These are phyloP conservation scores for Magallana gigas DNA, from an alignment of 1,140 invertebrate species.

Conservation along the genomic window DNA sequence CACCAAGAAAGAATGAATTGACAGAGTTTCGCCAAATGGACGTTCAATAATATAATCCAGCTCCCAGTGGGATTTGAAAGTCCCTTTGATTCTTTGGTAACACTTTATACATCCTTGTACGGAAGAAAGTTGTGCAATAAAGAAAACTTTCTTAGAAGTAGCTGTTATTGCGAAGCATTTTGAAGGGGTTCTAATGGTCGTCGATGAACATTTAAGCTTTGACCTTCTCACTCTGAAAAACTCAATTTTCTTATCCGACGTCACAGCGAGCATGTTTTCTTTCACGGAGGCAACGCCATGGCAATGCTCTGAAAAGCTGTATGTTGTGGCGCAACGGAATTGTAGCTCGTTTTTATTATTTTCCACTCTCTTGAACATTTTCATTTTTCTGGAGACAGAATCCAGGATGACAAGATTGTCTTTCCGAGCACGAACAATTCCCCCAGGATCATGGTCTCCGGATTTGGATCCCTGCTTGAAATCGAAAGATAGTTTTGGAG, in stretches of 20 bases:
- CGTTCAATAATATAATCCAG: background rate
- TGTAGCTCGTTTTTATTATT: constrained; percentile 16
- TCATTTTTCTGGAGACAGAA: background rate
- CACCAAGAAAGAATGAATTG: background rate
- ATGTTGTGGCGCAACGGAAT: constrained; percentile 13
- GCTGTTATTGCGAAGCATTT: background rate
- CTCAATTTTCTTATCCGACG: constrained; percentile 5
- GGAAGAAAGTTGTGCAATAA: background rate
- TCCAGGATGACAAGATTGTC: constrained; percentile 1
- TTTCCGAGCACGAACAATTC: constrained; percentile 10
- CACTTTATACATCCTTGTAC: background rate
- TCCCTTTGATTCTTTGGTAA: constrained; percentile 4
- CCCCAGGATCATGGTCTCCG: constrained; percentile 1
- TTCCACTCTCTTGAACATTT: background rate
- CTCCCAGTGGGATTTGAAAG: background rate
- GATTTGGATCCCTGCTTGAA: constrained; percentile 1
- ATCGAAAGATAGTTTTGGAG: background rate
- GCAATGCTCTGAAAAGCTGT: background rate
- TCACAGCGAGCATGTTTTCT: constrained; percentile 6
- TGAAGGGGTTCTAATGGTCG: background rate
- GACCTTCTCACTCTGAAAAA: constrained; percentile 8
- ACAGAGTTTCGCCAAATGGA: background rate
- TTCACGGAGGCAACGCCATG: background rate
- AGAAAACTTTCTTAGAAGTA: background rate
- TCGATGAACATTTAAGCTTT: background rate